A percentile compares a stretch with the other conserved stretches of the same genome.
phyloP scores from a whole-genome alignment of 2,797 vertebrate species.

The Harpagifer antarcticus region DNA sequence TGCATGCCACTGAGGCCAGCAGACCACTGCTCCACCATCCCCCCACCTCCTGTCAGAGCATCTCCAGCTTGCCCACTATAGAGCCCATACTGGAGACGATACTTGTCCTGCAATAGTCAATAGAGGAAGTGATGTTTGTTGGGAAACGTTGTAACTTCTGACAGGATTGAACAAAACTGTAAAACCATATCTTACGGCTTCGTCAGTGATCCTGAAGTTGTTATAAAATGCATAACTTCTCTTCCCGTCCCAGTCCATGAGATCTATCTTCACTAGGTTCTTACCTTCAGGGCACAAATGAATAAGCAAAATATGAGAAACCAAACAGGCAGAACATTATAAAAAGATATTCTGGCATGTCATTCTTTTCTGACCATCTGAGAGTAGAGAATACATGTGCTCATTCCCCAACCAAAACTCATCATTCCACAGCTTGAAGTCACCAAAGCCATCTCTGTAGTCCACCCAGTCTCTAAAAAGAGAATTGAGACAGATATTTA shows the following conservation, averaged over 20 bases:
- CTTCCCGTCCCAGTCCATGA: slow-evolving; percentile 91
- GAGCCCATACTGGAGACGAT: slow-evolving; percentile 87
- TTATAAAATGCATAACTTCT: slow-evolving; percentile 88
- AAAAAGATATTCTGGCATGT: background rate
- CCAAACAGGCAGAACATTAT: background rate
- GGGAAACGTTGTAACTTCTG: background rate
- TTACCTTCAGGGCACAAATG: slow-evolving; percentile 77
- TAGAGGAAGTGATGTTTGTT: background rate
- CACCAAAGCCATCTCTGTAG: slow-evolving; percentile 92
- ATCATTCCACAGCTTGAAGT: slow-evolving; percentile 89
- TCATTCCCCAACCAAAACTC: slow-evolving; percentile 95
- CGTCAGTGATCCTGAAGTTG: slow-evolving; percentile 86
- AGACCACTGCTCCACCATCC: slow-evolving; percentile 91
- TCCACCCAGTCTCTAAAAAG: slow-evolving; percentile 90
- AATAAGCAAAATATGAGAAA: background rate
- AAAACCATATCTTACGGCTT: slow-evolving; percentile 79
- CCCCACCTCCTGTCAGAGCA: slow-evolving; percentile 87
- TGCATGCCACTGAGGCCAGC: slow-evolving; percentile 89
- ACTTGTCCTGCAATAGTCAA: slow-evolving; percentile 85
- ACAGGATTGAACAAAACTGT: background rate
- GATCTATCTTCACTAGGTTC: slow-evolving; percentile 89
- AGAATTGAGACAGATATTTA: background rate
- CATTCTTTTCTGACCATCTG: slow-evolving; percentile 77
- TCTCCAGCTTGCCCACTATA: slow-evolving; percentile 92
- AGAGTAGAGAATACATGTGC: slow-evolving; percentile 86